A percentile compares a stretch with the other conserved stretches of the same genome.
Evolutionary conservation across 2,888 invertebrate genomes (phyloP).

Genomic region (Tachina fera): DNA sequence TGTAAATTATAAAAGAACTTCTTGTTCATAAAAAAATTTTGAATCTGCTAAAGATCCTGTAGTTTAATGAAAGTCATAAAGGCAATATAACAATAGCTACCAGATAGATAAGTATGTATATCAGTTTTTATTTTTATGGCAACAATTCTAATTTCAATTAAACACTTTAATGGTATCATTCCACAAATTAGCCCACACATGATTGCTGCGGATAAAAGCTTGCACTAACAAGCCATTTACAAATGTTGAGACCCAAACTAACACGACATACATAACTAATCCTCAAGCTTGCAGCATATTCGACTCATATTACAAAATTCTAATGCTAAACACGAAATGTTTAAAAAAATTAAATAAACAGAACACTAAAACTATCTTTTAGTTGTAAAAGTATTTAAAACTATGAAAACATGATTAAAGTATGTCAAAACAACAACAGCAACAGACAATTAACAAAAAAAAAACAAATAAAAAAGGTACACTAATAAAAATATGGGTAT

Average conservation of each 20-base stretch:
- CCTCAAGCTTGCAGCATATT: constrained; percentile 60
- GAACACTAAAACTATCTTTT: constrained; percentile 44
- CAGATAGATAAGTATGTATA: not conserved
- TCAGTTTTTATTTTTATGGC: not conserved
- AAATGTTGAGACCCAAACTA: constrained; percentile 62
- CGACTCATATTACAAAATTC: constrained; percentile 60
- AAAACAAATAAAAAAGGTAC: not conserved
- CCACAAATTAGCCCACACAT: constrained; percentile 35
- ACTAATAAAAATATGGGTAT: constrained; percentile 21
- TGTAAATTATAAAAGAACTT: no score
- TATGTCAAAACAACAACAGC: constrained; percentile 62
- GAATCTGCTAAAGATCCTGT: not conserved
- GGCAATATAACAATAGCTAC: not conserved
- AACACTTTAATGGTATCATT: constrained; percentile 28
- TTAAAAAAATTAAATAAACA: constrained; percentile 8
- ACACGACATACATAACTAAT: constrained; percentile 69
- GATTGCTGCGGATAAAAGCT: not conserved
- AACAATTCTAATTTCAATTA: constrained; percentile 33
- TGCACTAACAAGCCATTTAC: constrained; percentile 55
- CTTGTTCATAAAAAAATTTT: not conserved
- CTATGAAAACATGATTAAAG: constrained; percentile 63
- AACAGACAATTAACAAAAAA: constrained; percentile 24
- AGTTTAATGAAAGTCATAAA: not conserved
- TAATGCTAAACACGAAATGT: constrained; percentile 45
- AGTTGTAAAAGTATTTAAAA: constrained; percentile 57